Evolutionary conservation across 2,888 invertebrate species (phyloP).

Genomic region (Drosophila prostipennis): DNA sequence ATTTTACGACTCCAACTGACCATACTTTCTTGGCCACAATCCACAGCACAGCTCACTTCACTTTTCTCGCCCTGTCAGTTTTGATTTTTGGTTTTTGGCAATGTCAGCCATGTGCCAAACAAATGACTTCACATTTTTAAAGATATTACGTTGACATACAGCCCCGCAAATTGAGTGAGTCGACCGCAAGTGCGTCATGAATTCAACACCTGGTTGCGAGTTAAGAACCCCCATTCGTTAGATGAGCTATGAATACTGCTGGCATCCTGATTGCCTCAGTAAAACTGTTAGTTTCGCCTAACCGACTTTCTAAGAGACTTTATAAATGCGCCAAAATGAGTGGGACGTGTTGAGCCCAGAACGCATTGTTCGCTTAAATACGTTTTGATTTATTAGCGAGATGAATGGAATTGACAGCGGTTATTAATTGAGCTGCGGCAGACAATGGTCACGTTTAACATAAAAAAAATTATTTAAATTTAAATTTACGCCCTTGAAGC

Average conservation of each 20-base stretch:
- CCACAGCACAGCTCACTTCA: conserved; percentile 23
- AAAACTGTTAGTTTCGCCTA: conserved; percentile 29
- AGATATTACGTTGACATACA: conserved; percentile 67
- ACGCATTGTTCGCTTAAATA: conserved; percentile 35
- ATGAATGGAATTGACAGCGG: conserved; percentile 41
- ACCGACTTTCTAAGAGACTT: conserved; percentile 15
- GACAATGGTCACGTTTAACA: conserved; percentile 28
- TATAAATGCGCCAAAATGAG: conserved; percentile 22
- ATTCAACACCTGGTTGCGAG: conserved; percentile 54
- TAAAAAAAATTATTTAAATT: conserved; percentile 23
- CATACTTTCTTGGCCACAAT: conserved; percentile 39
- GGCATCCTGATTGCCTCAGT: conserved; percentile 10
- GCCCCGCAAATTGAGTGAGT: conserved; percentile 57
- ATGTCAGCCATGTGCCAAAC: conserved; percentile 64
- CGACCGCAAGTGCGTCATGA: conserved; percentile 69
- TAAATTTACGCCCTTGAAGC: conserved; percentile 38
- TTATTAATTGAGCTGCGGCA: conserved; percentile 33
- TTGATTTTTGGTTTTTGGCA: conserved; percentile 55
- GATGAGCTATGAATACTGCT: conserved; percentile 12
- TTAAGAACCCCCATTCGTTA: conserved; percentile 53
- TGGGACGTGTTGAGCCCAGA: conserved; percentile 36
- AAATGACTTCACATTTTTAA: conserved; percentile 76
- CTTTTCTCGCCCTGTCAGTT: conserved; percentile 45
- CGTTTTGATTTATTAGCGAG: conserved; percentile 39
- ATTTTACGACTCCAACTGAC: conserved; percentile 36